Evolutionary conservation across 1,140 invertebrate genomes (phyloP).

Genomic region (Bombus breviceps): DNA sequence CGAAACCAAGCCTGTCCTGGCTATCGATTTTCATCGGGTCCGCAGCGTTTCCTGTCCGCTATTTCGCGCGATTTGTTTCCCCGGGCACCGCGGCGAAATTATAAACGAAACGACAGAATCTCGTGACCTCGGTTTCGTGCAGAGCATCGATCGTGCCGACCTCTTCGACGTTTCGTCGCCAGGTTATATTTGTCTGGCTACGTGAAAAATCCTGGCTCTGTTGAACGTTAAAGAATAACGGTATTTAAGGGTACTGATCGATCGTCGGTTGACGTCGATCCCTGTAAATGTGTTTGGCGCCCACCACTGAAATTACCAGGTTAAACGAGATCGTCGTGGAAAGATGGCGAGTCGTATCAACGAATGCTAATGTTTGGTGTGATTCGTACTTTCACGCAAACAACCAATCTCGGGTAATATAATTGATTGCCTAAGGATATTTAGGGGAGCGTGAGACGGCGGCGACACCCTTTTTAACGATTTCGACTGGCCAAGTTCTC

Average conservation of each 20-base stretch:
- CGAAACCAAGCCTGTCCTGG: not conserved
- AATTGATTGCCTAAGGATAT: not conserved
- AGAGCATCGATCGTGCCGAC: constrained; percentile 57
- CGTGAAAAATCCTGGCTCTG: not conserved
- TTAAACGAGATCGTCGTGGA: not conserved
- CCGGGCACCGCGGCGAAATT: constrained; percentile 58
- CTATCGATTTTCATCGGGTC: constrained; percentile 40
- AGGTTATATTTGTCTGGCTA: not conserved
- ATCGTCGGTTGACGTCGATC: not conserved
- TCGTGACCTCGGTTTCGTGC: constrained; percentile 65
- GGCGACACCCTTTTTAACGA: not conserved
- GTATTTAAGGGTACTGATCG: not conserved
- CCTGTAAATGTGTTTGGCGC: not conserved
- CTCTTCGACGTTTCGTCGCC: not conserved
- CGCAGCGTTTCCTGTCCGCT: constrained; percentile 26
- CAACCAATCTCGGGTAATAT: too few species aligned
- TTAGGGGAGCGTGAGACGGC: too few species aligned
- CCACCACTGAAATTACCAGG: not conserved
- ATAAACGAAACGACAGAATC: constrained; percentile 68
- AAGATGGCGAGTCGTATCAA: not conserved
- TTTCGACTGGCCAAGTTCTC: not conserved
- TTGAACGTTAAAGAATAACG: not conserved
- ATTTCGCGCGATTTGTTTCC: constrained; percentile 64
- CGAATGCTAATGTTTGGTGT: not conserved
- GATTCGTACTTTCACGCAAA: not conserved